phyloP scores from a whole-genome alignment of 2,113 vertebrate species.

The Hippotragus niger region DNA sequence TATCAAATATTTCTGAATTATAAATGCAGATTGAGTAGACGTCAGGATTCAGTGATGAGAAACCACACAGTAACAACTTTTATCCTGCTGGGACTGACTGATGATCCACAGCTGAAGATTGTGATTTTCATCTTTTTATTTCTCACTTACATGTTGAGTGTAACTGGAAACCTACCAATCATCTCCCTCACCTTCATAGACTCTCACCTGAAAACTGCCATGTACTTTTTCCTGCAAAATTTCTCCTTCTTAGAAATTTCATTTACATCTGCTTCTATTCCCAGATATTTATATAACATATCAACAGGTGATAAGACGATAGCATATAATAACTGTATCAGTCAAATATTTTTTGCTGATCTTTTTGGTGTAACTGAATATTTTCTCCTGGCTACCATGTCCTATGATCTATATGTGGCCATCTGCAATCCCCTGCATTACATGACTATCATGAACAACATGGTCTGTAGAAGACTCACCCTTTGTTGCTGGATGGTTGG shows the following conservation, averaged over 20 bases:
- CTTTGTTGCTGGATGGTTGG: background rate
- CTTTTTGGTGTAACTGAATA: too few species aligned
- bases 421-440: background rate
- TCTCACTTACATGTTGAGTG: background rate
- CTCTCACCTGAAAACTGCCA: background rate
- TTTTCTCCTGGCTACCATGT: too few species aligned
- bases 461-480: background rate
- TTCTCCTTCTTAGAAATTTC: background rate
- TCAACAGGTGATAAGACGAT: too few species aligned
- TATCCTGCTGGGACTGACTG: too few species aligned
- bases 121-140: slow-evolving; percentile 60
- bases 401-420: too few species aligned
- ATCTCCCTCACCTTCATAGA: slow-evolving; percentile 19
- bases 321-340: accelerated
- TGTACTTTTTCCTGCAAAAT: background rate
- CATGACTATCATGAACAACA: background rate
- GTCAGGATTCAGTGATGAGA: too few species aligned
- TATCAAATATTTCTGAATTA: too few species aligned
- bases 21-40: too few species aligned
- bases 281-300: too few species aligned
- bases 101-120: background rate
- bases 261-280: background rate
- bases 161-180: slow-evolving; percentile 46
- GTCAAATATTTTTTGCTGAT: too few species aligned
- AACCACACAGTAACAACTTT: too few species aligned